A percentile compares a stretch with the other conserved stretches of the same genome.
Conservation (phyloP, 1,140 invertebrate species). For the Proctacanthus coquilletti region DNA sequence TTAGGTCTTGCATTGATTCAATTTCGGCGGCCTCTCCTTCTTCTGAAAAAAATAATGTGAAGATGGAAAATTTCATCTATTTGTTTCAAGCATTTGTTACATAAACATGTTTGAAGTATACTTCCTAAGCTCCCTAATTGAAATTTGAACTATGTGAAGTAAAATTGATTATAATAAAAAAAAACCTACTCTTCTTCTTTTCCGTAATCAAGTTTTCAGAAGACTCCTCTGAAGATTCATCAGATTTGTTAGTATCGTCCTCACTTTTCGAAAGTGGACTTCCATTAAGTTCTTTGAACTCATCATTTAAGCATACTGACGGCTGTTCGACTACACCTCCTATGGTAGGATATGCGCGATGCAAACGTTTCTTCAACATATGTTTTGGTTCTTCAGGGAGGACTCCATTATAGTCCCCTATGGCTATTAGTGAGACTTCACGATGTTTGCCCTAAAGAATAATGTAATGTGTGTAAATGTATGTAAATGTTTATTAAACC, state of each 20-base stretch:
- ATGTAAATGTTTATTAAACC: neutral
- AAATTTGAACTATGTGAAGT: no score
- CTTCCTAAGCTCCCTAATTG: no score
- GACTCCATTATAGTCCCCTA: neutral
- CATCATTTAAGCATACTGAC: neutral
- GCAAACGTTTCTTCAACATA: neutral
- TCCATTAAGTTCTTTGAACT: neutral
- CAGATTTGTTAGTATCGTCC: neutral
- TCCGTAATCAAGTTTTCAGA: no score
- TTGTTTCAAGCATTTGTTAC: no score
- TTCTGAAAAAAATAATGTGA: no score
- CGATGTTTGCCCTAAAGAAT: neutral
- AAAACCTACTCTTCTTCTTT: no score
- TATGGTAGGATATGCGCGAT: neutral
- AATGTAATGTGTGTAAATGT: neutral
- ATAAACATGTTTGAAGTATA: no score
- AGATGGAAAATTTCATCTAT: no score
- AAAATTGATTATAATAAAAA: no score
- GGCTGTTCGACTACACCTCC: neutral
- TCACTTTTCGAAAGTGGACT: neutral
- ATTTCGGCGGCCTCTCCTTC: no score
- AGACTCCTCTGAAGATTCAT: no score
- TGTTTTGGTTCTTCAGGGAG: neutral
- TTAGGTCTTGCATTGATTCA: no score
- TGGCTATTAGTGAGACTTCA: neutral